phyloP scores from a whole-genome alignment of 1,140 invertebrate species.

The Gryllus bimaculatus region DNA sequence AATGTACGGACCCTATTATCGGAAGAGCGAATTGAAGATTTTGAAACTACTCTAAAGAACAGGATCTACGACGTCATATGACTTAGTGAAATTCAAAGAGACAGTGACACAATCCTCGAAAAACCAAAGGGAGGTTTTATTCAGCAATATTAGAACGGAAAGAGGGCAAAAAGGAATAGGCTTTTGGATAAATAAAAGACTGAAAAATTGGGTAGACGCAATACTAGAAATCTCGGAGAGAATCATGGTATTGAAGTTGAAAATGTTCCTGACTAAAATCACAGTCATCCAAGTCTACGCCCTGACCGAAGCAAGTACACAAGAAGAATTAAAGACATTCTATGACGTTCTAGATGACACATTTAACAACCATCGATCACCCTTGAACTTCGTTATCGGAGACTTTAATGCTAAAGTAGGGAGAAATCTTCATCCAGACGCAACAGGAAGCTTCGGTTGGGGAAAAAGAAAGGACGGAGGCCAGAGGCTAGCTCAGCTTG shows the following conservation, averaged over 20 bases:
- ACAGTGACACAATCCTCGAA: no score
- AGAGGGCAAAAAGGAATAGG: neutral
- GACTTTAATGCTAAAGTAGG: slow-evolving; percentile 4
- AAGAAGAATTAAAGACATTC: neutral
- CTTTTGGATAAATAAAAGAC: neutral
- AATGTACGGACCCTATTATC: no score
- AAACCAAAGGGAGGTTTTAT: neutral
- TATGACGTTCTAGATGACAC: neutral
- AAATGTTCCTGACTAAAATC: neutral
- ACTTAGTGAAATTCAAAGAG: no score
- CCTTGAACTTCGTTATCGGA: neutral
- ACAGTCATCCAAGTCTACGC: neutral
- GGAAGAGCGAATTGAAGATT: no score
- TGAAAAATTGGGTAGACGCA: neutral
- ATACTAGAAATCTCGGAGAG: neutral
- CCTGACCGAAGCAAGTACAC: neutral
- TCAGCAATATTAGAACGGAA: neutral
- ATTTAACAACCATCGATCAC: neutral
- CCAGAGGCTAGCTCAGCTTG: neutral
- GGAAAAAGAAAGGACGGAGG: neutral
- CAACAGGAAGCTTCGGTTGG: neutral
- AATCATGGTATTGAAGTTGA: neutral
- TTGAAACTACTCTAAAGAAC: no score
- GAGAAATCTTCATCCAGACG: neutral
- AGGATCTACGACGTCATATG: no score